Evolutionary conservation across 1,140 invertebrate species (phyloP).

Genomic region (Papilio dardanus): DNA sequence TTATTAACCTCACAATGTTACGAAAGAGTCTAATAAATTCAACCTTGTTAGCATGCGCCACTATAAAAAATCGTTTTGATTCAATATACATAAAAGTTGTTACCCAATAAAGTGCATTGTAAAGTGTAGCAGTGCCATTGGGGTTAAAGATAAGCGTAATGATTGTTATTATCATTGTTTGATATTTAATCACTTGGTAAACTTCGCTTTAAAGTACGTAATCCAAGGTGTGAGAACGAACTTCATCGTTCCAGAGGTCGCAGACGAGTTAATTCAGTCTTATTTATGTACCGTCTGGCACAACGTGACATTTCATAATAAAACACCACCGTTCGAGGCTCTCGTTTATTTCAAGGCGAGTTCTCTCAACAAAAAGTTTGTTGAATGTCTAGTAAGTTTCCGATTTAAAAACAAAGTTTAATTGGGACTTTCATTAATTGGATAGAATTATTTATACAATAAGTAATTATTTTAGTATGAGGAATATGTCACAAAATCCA

Average conservation of each 20-base stretch:
- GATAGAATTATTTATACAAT: slow-evolving; percentile 20
- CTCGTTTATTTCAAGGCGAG: slow-evolving; percentile 56
- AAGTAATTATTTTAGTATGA: not conserved
- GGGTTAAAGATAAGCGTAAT: not conserved
- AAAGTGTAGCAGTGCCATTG: slow-evolving; percentile 10
- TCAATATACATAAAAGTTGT: slow-evolving; percentile 15
- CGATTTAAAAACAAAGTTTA: slow-evolving; percentile 52
- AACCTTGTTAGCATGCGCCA: slow-evolving; percentile 26
- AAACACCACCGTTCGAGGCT: slow-evolving; percentile 63
- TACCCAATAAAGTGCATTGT: slow-evolving; percentile 29
- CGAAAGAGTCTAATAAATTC: slow-evolving; percentile 29
- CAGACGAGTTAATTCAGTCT: slow-evolving; percentile 78
- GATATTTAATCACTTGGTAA: slow-evolving; percentile 33
- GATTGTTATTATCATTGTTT: slow-evolving; percentile 37
- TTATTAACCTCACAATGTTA: slow-evolving; percentile 26
- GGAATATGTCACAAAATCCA: not conserved
- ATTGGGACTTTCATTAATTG: slow-evolving; percentile 51
- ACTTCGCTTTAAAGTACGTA: slow-evolving; percentile 44
- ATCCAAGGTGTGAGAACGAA: slow-evolving; percentile 57
- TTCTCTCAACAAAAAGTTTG: slow-evolving; percentile 64
- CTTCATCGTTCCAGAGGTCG: slow-evolving; percentile 64
- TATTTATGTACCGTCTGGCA: slow-evolving; percentile 79
- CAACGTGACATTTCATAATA: slow-evolving; percentile 78
- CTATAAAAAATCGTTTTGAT: slow-evolving; percentile 32
- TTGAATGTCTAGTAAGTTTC: slow-evolving; percentile 67